These are phyloP conservation scores for Coleophora flavipennella DNA, from an alignment of 2,888 invertebrate genomes.

Conservation along the genomic window DNA sequence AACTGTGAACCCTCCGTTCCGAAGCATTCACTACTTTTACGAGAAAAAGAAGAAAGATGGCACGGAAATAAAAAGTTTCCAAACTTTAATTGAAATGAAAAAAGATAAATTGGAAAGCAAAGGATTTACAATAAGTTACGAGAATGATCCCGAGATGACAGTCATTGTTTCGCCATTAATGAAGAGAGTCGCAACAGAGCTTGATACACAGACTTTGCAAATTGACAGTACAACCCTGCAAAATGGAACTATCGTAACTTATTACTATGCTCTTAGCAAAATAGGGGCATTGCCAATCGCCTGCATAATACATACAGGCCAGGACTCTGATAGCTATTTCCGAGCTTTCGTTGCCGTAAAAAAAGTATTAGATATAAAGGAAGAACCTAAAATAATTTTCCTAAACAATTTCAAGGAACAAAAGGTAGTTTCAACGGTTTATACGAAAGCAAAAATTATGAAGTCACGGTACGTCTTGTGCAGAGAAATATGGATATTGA, in stretches of 20 bases:
- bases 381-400: constrained; percentile 21
- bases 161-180: constrained; percentile 28
- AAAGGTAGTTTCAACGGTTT: constrained; percentile 15
- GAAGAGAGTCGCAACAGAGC: constrained; percentile 21
- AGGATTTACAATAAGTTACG: constrained; percentile 15
- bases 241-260: constrained; percentile 16
- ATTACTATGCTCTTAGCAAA: constrained; percentile 22
- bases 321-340: constrained; percentile 16
- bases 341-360: constrained; percentile 22
- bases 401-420: constrained; percentile 18
- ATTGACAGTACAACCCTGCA: constrained; percentile 20
- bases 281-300: constrained; percentile 29
- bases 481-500: constrained; percentile 17
- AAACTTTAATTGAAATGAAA: constrained; percentile 10
- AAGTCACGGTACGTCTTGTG: constrained; percentile 16
- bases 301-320: constrained; percentile 21
- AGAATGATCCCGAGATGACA: constrained; percentile 12
- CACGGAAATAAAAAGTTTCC: constrained; percentile 1
- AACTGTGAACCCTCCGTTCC: constrained; percentile 17
- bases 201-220: constrained; percentile 19
- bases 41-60: constrained; percentile 5
- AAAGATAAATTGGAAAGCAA: constrained; percentile 9
- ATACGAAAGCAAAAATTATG: constrained; percentile 15
- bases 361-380: constrained; percentile 17
- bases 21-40: constrained; percentile 16